Conservation (phyloP, 2,797 vertebrate genomes). For the Pseudopleuronectes americanus region DNA sequence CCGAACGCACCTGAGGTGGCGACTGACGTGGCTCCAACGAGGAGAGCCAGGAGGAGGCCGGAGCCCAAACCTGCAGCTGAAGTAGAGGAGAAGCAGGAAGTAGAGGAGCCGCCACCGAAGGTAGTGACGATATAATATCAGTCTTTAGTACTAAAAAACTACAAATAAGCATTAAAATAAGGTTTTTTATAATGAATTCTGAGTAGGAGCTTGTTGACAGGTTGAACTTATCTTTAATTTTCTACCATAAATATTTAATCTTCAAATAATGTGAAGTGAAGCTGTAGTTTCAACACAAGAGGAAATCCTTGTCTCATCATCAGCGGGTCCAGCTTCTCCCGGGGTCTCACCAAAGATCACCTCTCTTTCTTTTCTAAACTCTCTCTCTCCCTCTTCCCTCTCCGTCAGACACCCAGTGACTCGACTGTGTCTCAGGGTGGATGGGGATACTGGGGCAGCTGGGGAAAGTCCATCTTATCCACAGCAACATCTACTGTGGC, state of each 20-base stretch:
- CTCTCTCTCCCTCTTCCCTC: neutral
- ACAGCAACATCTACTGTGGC: constrained; percentile 94
- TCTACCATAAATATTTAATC: too few relatives aligned
- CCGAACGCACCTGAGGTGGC: neutral
- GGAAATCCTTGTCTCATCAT: too few relatives aligned
- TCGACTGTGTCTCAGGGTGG: constrained; percentile 84
- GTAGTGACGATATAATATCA: constrained; percentile 28
- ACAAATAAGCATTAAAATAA: neutral
- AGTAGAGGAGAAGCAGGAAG: constrained; percentile 53
- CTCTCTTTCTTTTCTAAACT: too few relatives aligned
- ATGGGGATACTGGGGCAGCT: constrained; percentile 97
- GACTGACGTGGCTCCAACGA: constrained; percentile 56
- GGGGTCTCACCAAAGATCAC: too few relatives aligned
- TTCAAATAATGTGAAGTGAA: too few relatives aligned
- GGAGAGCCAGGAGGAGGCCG: constrained; percentile 89
- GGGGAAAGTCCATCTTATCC: constrained; percentile 95
- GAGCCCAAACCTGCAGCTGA: constrained; percentile 78
- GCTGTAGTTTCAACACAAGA: too few relatives aligned
- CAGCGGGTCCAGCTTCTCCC: too few relatives aligned
- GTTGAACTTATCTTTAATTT: too few relatives aligned
- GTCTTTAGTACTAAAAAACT: neutral
- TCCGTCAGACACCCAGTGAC: constrained; percentile 72
- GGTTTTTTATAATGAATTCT: too few relatives aligned
- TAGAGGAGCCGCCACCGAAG: constrained; percentile 62
- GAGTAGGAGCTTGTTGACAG: too few relatives aligned